Evolutionary conservation across 2,888 invertebrate genomes (phyloP).

Genomic region (Frankliniella intonsa): DNA sequence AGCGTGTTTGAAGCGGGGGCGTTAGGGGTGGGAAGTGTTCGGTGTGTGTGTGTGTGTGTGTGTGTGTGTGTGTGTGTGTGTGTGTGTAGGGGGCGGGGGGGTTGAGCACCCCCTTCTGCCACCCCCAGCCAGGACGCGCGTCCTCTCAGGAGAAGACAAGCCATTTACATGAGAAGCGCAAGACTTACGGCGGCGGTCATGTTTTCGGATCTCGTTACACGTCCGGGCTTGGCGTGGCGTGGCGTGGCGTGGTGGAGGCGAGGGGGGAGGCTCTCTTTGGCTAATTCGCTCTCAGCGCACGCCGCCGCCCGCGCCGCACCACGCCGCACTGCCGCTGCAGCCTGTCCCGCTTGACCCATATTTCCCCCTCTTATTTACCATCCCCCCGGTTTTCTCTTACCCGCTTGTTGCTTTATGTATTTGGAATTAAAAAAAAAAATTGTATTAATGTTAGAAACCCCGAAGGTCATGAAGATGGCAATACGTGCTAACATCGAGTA

Average conservation of each 20-base stretch:
- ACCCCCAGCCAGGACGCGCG: neutral
- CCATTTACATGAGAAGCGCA: neutral
- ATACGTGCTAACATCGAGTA: too few species aligned
- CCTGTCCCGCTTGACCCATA: neutral
- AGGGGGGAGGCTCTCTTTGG: too few species aligned
- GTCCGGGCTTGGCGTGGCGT: neutral
- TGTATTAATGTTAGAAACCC: too few species aligned
- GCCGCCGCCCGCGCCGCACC: neutral
- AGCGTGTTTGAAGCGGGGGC: too few species aligned
- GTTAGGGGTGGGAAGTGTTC: neutral
- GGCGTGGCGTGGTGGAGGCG: too few species aligned
- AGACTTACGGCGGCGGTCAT: neutral
- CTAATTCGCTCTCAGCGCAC: neutral
- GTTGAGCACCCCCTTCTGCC: neutral
- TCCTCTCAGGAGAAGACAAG: neutral
- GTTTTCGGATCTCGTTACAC: conserved; percentile 9
- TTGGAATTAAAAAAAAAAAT: too few species aligned
- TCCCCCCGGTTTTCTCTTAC: too few species aligned
- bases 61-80: too few species aligned
- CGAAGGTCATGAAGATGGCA: too few species aligned
- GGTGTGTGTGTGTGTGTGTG: too few species aligned
- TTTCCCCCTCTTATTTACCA: neutral
- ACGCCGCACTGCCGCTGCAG: neutral
- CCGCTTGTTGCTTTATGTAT: too few species aligned
- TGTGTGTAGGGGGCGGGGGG: neutral